Base-by-base conservation (phyloP, 1,140 invertebrate species). In the Sminthurinus signatus region DNA sequence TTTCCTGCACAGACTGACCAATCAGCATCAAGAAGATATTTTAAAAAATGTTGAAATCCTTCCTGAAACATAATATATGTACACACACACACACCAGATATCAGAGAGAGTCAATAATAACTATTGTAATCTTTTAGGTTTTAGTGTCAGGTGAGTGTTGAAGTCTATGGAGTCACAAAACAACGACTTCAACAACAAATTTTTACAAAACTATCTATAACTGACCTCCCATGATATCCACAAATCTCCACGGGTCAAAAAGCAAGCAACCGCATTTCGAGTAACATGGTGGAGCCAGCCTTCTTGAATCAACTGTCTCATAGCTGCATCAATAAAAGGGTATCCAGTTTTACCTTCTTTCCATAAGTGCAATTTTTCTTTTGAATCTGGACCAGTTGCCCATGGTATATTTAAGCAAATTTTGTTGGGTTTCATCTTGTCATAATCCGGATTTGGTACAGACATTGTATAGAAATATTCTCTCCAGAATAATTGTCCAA, bases 381-480 rank as follows among this genome's bases (percentile, higher is more conserved):
- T 70, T 80, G 79, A 55, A 80, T 68, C 60, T 31, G 84, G 81
- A 44, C 80, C 75, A 46, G 82, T 55, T 8, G 54, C 81, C 88
- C 87, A 89, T 0, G 84, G 84, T 44, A 89, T 87, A 67, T 83
- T 83, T 39, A 88, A 76, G 72, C 87, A 89, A 19, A 88, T 84
- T 2, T 85, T 82, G 76, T 89, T 89, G 29, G 80, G 80, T n/a
- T 78, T 75, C 83, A 88, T 88, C 67, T 82, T 80, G 28, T 83
- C 86, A 78, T 84, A 85, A 28, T 81, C 75, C 0, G 80, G 78
- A 75, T 85, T 85, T 67, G 81, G 83, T 15, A 85, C 84, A 72
- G 79, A 86, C 85, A 81, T 86, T 62, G 43, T 85, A 74, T 89
- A 89, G 75, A 88, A 89, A 72, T 88, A 89, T 72, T 89, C 87